phyloP scores from a whole-genome alignment of 2,888 invertebrate genomes.

The Cyrtodaria siliqua region DNA sequence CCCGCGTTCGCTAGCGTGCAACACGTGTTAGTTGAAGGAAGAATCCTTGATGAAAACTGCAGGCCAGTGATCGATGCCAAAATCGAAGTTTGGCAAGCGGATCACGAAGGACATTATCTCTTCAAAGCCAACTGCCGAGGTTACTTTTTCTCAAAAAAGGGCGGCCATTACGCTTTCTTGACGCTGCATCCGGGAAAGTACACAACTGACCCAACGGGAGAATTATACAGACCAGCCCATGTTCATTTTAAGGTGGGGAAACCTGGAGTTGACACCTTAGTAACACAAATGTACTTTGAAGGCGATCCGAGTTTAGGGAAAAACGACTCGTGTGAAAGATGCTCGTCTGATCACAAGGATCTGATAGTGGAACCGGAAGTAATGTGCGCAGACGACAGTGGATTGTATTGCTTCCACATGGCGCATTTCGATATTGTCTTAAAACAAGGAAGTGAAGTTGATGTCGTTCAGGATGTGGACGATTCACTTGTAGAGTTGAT shows the following conservation, averaged over 20 bases:
- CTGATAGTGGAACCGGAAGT: slow-evolving; percentile 37
- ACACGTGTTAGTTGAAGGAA: slow-evolving; percentile 60
- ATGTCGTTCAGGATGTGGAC: slow-evolving; percentile 45
- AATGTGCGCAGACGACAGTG: slow-evolving; percentile 47
- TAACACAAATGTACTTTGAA: slow-evolving; percentile 65
- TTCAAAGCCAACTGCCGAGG: slow-evolving; percentile 53
- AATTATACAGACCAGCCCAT: slow-evolving; percentile 55
- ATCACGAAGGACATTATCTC: slow-evolving; percentile 56
- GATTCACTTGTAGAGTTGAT: too few species aligned
- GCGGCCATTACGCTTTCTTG: slow-evolving; percentile 56
- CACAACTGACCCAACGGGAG: slow-evolving; percentile 35
- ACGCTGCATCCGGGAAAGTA: slow-evolving; percentile 63
- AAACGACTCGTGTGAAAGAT: slow-evolving; percentile 53
- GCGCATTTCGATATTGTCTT: slow-evolving; percentile 54
- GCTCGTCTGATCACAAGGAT: slow-evolving; percentile 47
- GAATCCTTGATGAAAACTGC: slow-evolving; percentile 50
- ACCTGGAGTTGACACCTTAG: slow-evolving; percentile 45
- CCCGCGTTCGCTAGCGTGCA: slow-evolving; percentile 1
- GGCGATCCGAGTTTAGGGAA: slow-evolving; percentile 57
- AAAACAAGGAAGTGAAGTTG: slow-evolving; percentile 31
- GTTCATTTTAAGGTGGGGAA: slow-evolving; percentile 55
- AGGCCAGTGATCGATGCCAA: slow-evolving; percentile 33
- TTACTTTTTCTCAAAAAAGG: slow-evolving; percentile 36
- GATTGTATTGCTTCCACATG: slow-evolving; percentile 35
- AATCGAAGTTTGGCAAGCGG: slow-evolving; percentile 65